phyloP scores from a whole-genome alignment of 2,888 invertebrate species.

The Zaprionus obscuricornis region DNA sequence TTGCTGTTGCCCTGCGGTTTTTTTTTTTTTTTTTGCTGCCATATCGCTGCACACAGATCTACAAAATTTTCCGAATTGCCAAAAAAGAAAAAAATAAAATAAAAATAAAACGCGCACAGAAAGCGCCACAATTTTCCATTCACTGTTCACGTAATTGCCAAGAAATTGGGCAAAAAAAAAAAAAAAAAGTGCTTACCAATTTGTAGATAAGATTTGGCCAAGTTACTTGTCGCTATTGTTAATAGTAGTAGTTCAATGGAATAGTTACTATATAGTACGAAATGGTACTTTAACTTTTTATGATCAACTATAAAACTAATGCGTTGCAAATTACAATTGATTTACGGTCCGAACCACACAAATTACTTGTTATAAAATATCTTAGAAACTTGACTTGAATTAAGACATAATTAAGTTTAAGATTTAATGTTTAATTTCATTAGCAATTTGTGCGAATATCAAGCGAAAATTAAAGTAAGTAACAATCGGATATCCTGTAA shows the following conservation, averaged over 20 bases:
- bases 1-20: too few species aligned
- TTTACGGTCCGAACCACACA: conserved; percentile 13
- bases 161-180: conserved; percentile 14
- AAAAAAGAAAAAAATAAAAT: too few species aligned
- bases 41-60: conserved; percentile 13
- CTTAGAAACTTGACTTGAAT: too few species aligned
- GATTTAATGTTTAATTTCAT: too few species aligned
- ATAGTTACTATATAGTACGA: background rate
- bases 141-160: too few species aligned
- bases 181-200: conserved; percentile 2
- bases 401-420: background rate
- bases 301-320: conserved; percentile 15
- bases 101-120: conserved; percentile 26
- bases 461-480: too few species aligned
- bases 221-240: too few species aligned
- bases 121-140: conserved; percentile 21
- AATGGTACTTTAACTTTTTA: conserved; percentile 10
- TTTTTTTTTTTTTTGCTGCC: background rate
- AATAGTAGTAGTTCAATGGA: too few species aligned
- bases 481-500: too few species aligned
- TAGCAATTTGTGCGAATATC: too few species aligned
- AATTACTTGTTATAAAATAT: background rate
- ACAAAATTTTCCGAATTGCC: conserved; percentile 18
- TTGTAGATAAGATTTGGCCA: conserved; percentile 27
- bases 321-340: conserved; percentile 27